Evolutionary conservation across 2,113 vertebrate genomes (phyloP).

Genomic region (Lophotis ruficrista): DNA sequence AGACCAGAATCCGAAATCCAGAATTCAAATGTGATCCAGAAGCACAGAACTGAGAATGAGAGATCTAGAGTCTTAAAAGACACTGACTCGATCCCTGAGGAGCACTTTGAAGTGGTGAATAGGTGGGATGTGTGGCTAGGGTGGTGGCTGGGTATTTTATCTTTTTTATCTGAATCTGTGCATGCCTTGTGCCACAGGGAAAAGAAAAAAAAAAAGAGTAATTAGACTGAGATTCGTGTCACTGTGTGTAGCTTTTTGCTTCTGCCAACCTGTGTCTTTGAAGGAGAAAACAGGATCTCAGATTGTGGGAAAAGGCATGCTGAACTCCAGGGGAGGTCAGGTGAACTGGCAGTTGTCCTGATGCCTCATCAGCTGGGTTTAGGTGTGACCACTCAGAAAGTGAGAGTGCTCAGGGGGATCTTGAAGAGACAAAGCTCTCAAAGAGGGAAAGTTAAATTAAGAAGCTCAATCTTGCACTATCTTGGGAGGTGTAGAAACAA

Average conservation of each 20-base stretch:
- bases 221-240: background rate
- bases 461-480: background rate
- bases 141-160: background rate
- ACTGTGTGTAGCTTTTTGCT: background rate
- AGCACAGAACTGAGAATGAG: background rate
- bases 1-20: background rate
- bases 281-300: background rate
- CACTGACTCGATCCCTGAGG: accelerated
- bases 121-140: background rate
- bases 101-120: background rate
- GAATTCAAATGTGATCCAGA: background rate
- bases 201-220: background rate
- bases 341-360: background rate
- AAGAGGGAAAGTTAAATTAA: background rate
- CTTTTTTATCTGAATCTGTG: background rate
- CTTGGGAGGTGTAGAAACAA: background rate
- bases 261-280: background rate
- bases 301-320: accelerated
- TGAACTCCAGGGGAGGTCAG: background rate
- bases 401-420: background rate
- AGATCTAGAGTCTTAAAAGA: background rate
- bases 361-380: background rate
- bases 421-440: background rate
- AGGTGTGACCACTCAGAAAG: accelerated
- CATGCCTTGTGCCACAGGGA: background rate